Evolutionary conservation across 2,888 invertebrate species (phyloP).

Genomic region (Anthrax anthrax): DNA sequence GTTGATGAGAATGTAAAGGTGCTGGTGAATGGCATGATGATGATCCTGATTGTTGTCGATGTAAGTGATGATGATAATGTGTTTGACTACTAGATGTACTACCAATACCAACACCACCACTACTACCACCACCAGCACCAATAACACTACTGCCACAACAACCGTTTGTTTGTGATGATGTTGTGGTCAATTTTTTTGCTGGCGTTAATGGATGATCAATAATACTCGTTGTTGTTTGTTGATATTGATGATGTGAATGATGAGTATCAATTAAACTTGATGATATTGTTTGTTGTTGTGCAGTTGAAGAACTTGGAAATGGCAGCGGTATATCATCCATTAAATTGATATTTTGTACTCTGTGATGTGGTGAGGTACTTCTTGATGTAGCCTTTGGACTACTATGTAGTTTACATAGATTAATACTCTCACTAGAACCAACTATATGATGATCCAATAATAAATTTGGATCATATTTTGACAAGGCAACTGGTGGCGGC

Average conservation of each 20-base stretch:
- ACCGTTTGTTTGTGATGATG: constrained; percentile 30
- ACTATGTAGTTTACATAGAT: constrained; percentile 28
- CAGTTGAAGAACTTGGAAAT: constrained; percentile 9
- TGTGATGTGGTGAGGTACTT: constrained; percentile 34
- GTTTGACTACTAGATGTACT: constrained; percentile 9
- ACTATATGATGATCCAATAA: constrained; percentile 16
- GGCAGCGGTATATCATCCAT: constrained; percentile 26
- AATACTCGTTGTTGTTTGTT: constrained; percentile 30
- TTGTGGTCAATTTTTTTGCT: constrained; percentile 29
- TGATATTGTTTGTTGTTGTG: constrained; percentile 1
- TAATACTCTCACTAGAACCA: constrained; percentile 15
- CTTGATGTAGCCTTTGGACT: constrained; percentile 35
- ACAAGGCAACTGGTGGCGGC: constrained; percentile 40
- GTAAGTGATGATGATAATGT: constrained; percentile 20
- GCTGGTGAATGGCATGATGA: constrained; percentile 33
- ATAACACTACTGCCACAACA: constrained; percentile 15
- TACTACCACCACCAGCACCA: constrained; percentile 1
- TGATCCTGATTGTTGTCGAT: constrained; percentile 31
- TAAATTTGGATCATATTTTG: constrained; percentile 28
- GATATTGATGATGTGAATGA: constrained; percentile 33
- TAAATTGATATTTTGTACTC: constrained; percentile 32
- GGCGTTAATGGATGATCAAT: constrained; percentile 33
- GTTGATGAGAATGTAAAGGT: constrained; percentile 31
- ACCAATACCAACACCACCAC: neutral
- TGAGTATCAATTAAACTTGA: constrained; percentile 23